Evolutionary conservation across 2,888 invertebrate species (phyloP).

Genomic region (Belgica antarctica): DNA sequence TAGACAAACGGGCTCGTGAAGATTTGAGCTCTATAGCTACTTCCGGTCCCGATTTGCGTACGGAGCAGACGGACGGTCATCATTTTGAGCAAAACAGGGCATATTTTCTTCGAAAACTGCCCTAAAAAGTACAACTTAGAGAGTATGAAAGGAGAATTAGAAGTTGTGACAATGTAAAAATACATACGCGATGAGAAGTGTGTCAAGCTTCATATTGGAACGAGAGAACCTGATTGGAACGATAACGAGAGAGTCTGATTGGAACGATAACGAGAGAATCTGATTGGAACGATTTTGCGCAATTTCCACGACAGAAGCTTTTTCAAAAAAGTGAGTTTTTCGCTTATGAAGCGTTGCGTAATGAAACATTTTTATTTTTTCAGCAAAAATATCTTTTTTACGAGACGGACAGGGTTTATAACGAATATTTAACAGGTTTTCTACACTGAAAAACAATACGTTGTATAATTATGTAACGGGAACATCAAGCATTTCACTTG

Average conservation of each 20-base stretch:
- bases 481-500: constrained; percentile 1
- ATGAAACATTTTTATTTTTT: background rate
- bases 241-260: background rate
- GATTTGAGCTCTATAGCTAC: too few species aligned
- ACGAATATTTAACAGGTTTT: too few species aligned
- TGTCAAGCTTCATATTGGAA: background rate
- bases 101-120: too few species aligned
- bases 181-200: background rate
- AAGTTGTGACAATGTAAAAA: background rate
- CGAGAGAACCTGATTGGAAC: too few species aligned
- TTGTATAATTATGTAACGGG: constrained; percentile 22
- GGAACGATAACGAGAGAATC: background rate
- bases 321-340: background rate
- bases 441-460: background rate
- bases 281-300: background rate
- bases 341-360: background rate
- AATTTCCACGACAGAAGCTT: background rate
- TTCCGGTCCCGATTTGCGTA: too few species aligned
- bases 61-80: too few species aligned
- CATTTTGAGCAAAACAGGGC: too few species aligned
- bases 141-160: too few species aligned
- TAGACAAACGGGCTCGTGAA: too few species aligned
- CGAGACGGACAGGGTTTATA: too few species aligned
- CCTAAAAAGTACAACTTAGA: too few species aligned
- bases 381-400: background rate